A percentile compares a stretch with the other conserved stretches of the same genome.
Evolutionary conservation across 1,140 invertebrate genomes (phyloP).

Genomic region (Xylocopa sonorina): DNA sequence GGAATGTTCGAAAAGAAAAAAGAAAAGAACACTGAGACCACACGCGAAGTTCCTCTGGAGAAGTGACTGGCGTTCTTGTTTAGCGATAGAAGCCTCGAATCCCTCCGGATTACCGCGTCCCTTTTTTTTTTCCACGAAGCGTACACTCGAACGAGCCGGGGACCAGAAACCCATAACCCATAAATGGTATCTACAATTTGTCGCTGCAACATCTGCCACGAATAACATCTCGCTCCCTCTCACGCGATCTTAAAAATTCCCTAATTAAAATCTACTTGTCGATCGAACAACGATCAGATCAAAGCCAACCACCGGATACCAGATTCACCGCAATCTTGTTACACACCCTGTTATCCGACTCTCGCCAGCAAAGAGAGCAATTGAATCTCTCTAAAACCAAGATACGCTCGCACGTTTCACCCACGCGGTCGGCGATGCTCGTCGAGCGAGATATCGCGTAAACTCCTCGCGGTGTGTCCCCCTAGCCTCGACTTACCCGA

Average conservation of each 20-base stretch:
- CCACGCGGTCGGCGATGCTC: neutral
- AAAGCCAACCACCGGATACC: too few relatives aligned
- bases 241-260: too few relatives aligned
- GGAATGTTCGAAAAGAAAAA: neutral
- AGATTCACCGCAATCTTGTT: too few relatives aligned
- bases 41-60: neutral
- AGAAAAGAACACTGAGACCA: neutral
- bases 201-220: neutral
- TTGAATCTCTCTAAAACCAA: neutral
- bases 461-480: neutral
- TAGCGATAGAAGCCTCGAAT: neutral
- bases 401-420: neutral
- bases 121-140: neutral
- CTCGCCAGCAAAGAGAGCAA: too few relatives aligned
- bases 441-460: neutral
- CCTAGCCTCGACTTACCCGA: neutral
- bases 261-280: too few relatives aligned
- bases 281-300: too few relatives aligned
- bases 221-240: neutral
- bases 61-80: slow-evolving; percentile 1
- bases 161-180: neutral
- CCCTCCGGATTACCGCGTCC: neutral
- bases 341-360: too few relatives aligned
- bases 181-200: neutral
- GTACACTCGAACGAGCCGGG: neutral